These are phyloP conservation scores for Sinopyrophorus schimmeli DNA, from an alignment of 2,888 invertebrate species.

Conservation along the genomic window DNA sequence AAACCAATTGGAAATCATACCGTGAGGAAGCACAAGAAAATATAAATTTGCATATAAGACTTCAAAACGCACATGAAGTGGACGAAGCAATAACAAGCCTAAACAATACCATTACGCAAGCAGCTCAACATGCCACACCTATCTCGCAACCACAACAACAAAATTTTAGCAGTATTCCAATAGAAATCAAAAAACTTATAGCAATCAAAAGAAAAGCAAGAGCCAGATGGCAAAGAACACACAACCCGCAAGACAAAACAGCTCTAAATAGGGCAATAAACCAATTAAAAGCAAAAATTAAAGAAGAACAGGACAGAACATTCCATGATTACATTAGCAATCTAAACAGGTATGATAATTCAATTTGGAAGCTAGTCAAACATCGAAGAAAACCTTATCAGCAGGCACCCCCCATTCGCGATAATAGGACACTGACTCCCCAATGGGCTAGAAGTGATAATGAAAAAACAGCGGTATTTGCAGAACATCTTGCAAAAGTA, in stretches of 20 bases:
- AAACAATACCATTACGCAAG: too few relatives aligned
- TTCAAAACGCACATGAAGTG: too few relatives aligned
- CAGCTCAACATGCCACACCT: slow-evolving; percentile 1
- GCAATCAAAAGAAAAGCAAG: background rate
- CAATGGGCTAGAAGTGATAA: background rate
- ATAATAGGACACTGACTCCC: background rate
- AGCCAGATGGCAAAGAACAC: background rate
- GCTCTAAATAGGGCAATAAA: background rate
- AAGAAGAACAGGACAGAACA: background rate
- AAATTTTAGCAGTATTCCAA: background rate
- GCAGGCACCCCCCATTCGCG: background rate
- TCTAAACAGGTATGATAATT: background rate
- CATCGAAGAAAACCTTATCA: background rate
- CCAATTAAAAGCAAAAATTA: background rate
- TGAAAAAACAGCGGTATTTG: background rate
- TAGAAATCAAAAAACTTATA: slow-evolving; percentile 1
- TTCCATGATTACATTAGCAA: background rate
- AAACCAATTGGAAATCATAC: too few relatives aligned
- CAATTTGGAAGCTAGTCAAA: background rate
- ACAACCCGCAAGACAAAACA: background rate
- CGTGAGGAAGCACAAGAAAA: too few relatives aligned
- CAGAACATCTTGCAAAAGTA: background rate
- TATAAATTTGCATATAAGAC: too few relatives aligned
- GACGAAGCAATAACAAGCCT: too few relatives aligned
- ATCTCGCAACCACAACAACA: background rate